These are phyloP conservation scores for Chromis chromis DNA, from an alignment of 2,797 vertebrate species.

Conservation along the genomic window DNA sequence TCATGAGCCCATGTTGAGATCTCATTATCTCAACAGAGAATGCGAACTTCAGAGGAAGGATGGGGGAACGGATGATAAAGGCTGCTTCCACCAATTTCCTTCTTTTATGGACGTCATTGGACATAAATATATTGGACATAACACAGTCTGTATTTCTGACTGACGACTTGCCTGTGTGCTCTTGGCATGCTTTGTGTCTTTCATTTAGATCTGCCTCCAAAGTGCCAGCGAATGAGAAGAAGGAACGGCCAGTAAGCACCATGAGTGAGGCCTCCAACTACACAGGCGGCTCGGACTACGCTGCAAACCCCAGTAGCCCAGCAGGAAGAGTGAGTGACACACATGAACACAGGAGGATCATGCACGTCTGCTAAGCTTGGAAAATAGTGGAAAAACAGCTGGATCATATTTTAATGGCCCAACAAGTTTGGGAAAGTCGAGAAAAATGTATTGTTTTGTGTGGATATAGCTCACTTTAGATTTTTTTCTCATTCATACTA, in stretches of 20 bases:
- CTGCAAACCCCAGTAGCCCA: constrained; percentile 89
- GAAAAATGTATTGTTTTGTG: neutral
- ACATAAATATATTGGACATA: constrained; percentile 17
- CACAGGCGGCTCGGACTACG: constrained; percentile 86
- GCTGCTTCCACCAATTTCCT: constrained; percentile 25
- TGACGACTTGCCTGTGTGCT: constrained; percentile 41
- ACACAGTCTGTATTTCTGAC: constrained; percentile 29
- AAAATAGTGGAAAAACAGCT: constrained; percentile 8
- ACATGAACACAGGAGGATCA: neutral
- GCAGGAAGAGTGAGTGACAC: constrained; percentile 88
- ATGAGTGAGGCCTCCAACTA: constrained; percentile 94
- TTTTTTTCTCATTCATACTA: constrained; percentile 25
- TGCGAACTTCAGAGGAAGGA: constrained; percentile 56
- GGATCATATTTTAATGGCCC: neutral
- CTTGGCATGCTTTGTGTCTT: constrained; percentile 55
- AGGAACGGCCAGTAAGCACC: constrained; percentile 90
- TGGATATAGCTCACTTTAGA: neutral
- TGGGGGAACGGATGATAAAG: constrained; percentile 36
- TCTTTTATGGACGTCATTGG: constrained; percentile 37
- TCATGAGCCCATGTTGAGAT: constrained; percentile 66
- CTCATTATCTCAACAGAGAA: constrained; percentile 64
- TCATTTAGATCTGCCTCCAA: constrained; percentile 88
- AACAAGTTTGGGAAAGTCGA: too few species aligned
- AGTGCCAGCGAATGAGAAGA: constrained; percentile 92
- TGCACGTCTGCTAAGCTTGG: neutral